These are phyloP conservation scores for Oncopodura yosiiana DNA, from an alignment of 1,140 invertebrate species.

Conservation along the genomic window DNA sequence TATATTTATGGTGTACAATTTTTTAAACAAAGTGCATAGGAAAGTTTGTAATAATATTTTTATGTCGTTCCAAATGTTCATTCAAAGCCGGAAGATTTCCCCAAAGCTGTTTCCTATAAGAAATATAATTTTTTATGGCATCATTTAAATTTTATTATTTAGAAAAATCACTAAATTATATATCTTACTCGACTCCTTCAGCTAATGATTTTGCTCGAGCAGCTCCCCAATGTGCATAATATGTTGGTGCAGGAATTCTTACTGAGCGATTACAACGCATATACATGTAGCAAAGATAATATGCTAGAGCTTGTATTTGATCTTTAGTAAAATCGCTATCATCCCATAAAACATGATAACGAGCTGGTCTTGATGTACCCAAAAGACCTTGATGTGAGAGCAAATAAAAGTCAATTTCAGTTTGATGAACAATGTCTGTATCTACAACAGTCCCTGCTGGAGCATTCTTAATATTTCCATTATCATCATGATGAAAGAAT, in stretches of 20 bases:
- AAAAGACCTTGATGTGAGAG: constrained; percentile 43
- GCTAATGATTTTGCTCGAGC: constrained; percentile 37
- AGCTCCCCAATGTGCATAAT: constrained; percentile 48
- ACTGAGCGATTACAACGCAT: constrained; percentile 45
- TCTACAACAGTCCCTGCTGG: constrained; percentile 46
- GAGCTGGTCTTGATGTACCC: constrained; percentile 44
- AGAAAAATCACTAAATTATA: not conserved
- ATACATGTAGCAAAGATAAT: constrained; percentile 46
- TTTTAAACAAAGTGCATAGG: constrained; percentile 23
- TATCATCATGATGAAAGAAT: too few species aligned
- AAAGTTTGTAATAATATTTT: not conserved
- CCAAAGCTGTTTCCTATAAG: not conserved
- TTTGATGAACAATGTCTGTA: constrained; percentile 40
- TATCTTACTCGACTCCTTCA: constrained; percentile 12
- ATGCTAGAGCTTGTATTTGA: constrained; percentile 44
- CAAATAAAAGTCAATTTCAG: constrained; percentile 44
- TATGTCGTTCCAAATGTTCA: not conserved
- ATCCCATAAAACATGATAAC: constrained; percentile 46
- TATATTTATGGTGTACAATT: not conserved
- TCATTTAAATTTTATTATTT: not conserved
- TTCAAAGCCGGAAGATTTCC: not conserved
- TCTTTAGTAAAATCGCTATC: constrained; percentile 43
- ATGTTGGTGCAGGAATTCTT: constrained; percentile 47
- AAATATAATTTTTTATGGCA: not conserved
- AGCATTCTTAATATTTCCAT: constrained; percentile 43